These are phyloP conservation scores for Halichoeres trimaculatus DNA, from an alignment of 2,113 vertebrate genomes.

Conservation along the genomic window DNA sequence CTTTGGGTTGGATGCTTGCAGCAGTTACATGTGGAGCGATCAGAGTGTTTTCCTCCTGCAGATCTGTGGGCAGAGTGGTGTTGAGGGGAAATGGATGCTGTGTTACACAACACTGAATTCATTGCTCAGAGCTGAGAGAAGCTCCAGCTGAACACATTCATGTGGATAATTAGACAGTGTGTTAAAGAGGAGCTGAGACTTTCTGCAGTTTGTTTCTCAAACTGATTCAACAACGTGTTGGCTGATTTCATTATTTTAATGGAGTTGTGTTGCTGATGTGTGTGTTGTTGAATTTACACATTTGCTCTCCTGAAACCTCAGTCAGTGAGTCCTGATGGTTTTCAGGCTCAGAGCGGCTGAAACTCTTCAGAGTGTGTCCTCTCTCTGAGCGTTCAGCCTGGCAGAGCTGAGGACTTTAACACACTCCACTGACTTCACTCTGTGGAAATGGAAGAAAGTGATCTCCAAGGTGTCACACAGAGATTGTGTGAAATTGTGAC, in stretches of 20 bases:
- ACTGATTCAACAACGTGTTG: no score
- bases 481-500: slow-evolving; percentile 16
- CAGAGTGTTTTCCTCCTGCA: no score
- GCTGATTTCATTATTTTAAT: no score
- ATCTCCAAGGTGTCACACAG: slow-evolving; percentile 62
- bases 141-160: neutral
- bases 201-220: no score
- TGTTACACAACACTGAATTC: neutral
- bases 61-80: no score
- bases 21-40: no score
- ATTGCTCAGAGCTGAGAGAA: neutral
- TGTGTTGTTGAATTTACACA: no score
- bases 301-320: no score
- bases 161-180: neutral
- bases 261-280: no score
- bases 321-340: slow-evolving; percentile 34
- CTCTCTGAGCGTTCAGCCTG: slow-evolving; percentile 40
- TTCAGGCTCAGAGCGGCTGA: neutral
- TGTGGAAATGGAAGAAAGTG: slow-evolving; percentile 59
- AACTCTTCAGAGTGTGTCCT: slow-evolving; percentile 22
- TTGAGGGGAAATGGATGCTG: slow-evolving; percentile 1
- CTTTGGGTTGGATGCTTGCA: no score
- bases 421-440: slow-evolving; percentile 52
- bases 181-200: neutral
- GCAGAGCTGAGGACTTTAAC: slow-evolving; percentile 46